These are phyloP conservation scores for Leptinotarsa texana DNA, from an alignment of 1,140 invertebrate species.

Conservation along the genomic window DNA sequence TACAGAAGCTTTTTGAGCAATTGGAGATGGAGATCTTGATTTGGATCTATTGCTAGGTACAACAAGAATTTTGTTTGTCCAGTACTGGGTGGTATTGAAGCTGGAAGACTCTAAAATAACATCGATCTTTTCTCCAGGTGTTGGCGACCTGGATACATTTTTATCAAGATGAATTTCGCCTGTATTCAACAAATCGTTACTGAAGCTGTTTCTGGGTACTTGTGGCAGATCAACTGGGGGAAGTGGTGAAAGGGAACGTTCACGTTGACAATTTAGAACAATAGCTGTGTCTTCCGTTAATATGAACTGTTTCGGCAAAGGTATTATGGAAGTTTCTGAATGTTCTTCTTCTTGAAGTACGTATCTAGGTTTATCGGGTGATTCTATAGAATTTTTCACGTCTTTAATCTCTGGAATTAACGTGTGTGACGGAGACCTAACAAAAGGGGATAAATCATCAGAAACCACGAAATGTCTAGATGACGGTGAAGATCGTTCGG, in stretches of 20 bases:
- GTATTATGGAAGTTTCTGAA: slow-evolving; percentile 16
- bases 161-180: slow-evolving; percentile 41
- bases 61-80: slow-evolving; percentile 34
- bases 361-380: slow-evolving; percentile 20
- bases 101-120: slow-evolving; percentile 30
- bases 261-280: slow-evolving; percentile 29
- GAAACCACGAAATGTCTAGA: slow-evolving; percentile 32
- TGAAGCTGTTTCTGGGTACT: slow-evolving; percentile 45
- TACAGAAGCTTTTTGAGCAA: not conserved
- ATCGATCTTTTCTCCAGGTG: slow-evolving; percentile 26
- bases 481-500: not conserved
- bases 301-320: slow-evolving; percentile 37
- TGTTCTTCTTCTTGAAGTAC: slow-evolving; percentile 29
- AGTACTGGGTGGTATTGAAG: slow-evolving; percentile 39
- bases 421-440: slow-evolving; percentile 29
- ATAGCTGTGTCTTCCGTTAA: slow-evolving; percentile 29
- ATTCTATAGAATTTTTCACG: slow-evolving; percentile 16
- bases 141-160: slow-evolving; percentile 30
- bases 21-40: slow-evolving; percentile 24
- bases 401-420: slow-evolving; percentile 39
- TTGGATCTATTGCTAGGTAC: slow-evolving; percentile 28
- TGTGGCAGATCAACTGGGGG: slow-evolving; percentile 41
- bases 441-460: slow-evolving; percentile 29
- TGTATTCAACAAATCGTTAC: slow-evolving; percentile 39
- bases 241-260: slow-evolving; percentile 44